These are phyloP conservation scores for Tychaedon coryphoeus DNA, from an alignment of 2,113 vertebrate species.

Conservation along the genomic window DNA sequence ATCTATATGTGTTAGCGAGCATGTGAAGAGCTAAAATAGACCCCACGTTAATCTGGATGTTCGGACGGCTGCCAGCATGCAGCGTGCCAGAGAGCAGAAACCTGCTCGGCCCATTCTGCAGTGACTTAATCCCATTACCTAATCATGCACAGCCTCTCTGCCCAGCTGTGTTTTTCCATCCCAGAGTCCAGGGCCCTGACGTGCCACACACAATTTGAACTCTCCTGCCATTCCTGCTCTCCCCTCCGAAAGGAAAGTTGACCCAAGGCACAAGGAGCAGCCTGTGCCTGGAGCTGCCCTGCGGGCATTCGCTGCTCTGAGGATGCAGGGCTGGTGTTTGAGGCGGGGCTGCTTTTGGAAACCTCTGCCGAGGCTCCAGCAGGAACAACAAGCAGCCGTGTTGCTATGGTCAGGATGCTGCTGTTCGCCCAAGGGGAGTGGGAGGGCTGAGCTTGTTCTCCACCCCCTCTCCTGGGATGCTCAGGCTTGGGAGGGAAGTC, in stretches of 20 bases:
- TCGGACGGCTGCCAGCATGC: not conserved
- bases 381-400: not conserved
- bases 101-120: slow-evolving; percentile 35
- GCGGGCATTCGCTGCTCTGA: fast-evolving
- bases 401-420: not conserved
- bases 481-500: fast-evolving
- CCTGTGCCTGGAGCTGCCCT: not conserved
- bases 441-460: slow-evolving; percentile 18
- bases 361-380: not conserved
- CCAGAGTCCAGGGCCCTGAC: not conserved
- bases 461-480: not conserved
- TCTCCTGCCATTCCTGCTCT: not conserved
- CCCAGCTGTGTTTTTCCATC: slow-evolving; percentile 64
- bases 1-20: not conserved
- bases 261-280: not conserved
- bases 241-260: not conserved
- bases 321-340: not conserved
- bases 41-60: not conserved
- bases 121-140: slow-evolving; percentile 66
- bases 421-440: not conserved
- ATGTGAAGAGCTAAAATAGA: slow-evolving; percentile 46
- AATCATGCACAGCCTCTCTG: not conserved
- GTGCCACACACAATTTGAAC: not conserved
- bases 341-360: not conserved
- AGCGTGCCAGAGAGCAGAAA: not conserved